Evolutionary conservation across 2,888 invertebrate genomes (phyloP).

Genomic region (Girardia tigrina): DNA sequence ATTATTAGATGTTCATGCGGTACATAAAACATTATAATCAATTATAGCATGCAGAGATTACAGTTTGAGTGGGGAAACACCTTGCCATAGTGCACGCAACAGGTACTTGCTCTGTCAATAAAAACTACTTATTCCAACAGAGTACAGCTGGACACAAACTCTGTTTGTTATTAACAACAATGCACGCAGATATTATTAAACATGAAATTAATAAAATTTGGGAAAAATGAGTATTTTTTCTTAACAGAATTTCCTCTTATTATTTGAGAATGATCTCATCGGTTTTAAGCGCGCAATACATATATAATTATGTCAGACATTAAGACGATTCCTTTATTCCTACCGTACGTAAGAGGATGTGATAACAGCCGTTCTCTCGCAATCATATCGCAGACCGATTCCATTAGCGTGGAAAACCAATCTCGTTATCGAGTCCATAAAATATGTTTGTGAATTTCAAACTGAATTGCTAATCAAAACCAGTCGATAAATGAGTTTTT

Average conservation of each 20-base stretch:
- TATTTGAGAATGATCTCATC: too few species aligned
- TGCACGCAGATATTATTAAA: constrained; percentile 11
- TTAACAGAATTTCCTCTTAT: too few species aligned
- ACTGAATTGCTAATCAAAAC: constrained; percentile 1
- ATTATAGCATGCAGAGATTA: constrained; percentile 23
- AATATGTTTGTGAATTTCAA: not conserved
- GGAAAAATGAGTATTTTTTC: too few species aligned
- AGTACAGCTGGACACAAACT: constrained; percentile 18
- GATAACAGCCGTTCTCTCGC: too few species aligned
- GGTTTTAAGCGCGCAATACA: too few species aligned
- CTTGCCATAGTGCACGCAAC: constrained; percentile 10
- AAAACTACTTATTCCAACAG: constrained; percentile 20
- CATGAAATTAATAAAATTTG: too few species aligned
- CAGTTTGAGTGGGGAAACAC: not conserved
- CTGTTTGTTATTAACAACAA: not conserved
- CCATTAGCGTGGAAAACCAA: not conserved
- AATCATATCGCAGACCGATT: too few species aligned
- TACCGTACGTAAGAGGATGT: too few species aligned
- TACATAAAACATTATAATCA: constrained; percentile 15
- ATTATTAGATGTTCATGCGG: not conserved
- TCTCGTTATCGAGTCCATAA: not conserved
- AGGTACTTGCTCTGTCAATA: constrained; percentile 23
- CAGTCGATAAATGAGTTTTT: not conserved
- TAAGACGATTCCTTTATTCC: too few species aligned
- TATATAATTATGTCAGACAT: too few species aligned